Percentiles rank a stretch among this genome's conserved stretches.
Evolutionary conservation across 2,888 invertebrate genomes (phyloP).

Genomic region (Drosophila incognita): DNA sequence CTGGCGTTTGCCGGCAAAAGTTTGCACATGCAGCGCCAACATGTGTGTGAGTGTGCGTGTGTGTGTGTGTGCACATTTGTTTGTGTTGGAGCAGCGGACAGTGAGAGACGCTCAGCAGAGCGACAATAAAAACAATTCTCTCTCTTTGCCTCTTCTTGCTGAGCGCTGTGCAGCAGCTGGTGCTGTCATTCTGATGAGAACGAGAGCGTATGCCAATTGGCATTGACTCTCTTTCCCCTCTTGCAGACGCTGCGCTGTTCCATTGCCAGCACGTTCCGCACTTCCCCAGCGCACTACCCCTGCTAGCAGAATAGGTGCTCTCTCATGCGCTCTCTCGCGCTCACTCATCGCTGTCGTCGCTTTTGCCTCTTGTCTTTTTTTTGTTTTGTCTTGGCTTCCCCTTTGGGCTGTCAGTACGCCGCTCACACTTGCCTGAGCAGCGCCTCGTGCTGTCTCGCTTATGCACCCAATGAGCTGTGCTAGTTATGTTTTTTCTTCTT

Average conservation of each 20-base stretch:
- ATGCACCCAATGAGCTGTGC: slow-evolving; percentile 62
- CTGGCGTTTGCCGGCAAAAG: slow-evolving; percentile 55
- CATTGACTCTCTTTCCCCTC: slow-evolving; percentile 46
- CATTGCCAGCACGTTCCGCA: slow-evolving; percentile 55
- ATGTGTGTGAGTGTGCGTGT: slow-evolving; percentile 8
- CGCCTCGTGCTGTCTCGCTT: slow-evolving; percentile 60
- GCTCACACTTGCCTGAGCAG: slow-evolving; percentile 41
- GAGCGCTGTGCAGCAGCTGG: slow-evolving; percentile 14
- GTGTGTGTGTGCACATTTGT: slow-evolving; percentile 17
- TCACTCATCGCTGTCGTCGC: slow-evolving; percentile 7
- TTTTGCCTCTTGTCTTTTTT: slow-evolving; percentile 14
- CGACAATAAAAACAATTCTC: slow-evolving; percentile 46
- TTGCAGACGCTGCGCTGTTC: slow-evolving; percentile 72
- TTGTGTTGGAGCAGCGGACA: slow-evolving; percentile 28
- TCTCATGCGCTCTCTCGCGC: slow-evolving; percentile 16
- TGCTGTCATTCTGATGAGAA: slow-evolving; percentile 8
- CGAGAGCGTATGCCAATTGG: slow-evolving; percentile 37
- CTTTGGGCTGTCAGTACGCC: slow-evolving; percentile 24
- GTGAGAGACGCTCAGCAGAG: slow-evolving; percentile 21
- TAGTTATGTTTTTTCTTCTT: slow-evolving; percentile 39
- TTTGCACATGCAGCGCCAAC: slow-evolving; percentile 58
- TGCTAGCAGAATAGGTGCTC: slow-evolving; percentile 35
- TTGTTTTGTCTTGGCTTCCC: slow-evolving; percentile 33
- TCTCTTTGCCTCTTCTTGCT: neutral
- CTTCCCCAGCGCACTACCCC: slow-evolving; percentile 69